Evolutionary conservation across 1,140 invertebrate genomes (phyloP), one percentile per base, ranked within the genome.

Genomic region (Phymastichus coffea): DNA sequence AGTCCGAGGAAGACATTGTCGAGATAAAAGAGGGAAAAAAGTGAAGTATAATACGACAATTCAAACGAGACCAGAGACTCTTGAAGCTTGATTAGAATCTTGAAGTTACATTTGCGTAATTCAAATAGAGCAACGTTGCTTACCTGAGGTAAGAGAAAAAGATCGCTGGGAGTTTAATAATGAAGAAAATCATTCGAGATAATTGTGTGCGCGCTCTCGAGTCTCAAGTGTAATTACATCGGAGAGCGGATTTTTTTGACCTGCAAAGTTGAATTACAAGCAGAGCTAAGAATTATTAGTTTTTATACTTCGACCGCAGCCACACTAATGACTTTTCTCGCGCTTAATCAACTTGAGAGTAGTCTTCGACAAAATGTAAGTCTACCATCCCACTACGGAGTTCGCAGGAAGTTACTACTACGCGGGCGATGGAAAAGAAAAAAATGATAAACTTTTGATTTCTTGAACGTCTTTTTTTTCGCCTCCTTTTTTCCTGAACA

Each of bases 201-300:
- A 37, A 59, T 59, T 53, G 37, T 46, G 28, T 25, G 38, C 22
- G 37, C 22, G 38, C 22, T 47, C 22, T 47, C 14, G 15, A 47
- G 15, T 38, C 33, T 43, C 47, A 15, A 53, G 49, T 53, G 41
- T 53, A 53, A 60, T 60, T 38, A 60, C 30, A 53, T 47, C 30
- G 22, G 14, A n/a, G 17, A 60, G 43, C 38, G 28, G 6, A 33
- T 53, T 46, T 53, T 51, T 52, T 52, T 41, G 20, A 58, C 15
- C 53, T 59, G 43, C 15, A n/a, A 12, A 53, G 38, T 59, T 14
- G 22, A 46, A 38, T 53, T 20, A n/a, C n/a, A n/a, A n/a, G n/a
- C n/a, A n/a, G 46, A 19, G 30, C 10, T 25, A 53, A 57, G 48
- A 59, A 53, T 54, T 54, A 47, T 54, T 60, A 48, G 33, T 60